Base-by-base conservation (phyloP, 2,113 vertebrate genomes). In the Percopsis transmontana region DNA sequence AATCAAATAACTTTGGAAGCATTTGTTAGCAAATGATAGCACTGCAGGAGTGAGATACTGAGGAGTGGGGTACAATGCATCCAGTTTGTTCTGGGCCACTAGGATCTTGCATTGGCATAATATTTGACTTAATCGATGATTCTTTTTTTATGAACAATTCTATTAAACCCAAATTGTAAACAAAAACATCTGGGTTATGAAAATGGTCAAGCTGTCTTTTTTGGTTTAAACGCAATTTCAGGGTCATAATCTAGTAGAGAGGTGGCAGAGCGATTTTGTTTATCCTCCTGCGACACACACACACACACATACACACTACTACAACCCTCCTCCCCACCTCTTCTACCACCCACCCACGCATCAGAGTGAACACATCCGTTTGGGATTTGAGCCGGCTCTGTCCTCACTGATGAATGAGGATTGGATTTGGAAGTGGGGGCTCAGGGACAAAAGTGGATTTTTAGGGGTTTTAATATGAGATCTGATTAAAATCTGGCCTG, bases 321-420 rank as follows among this genome's bases (percentile, higher is more conserved):
- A n/a, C n/a, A n/a, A n/a, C n/a, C n/a, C n/a, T n/a, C 14, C 3
- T 16, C 11, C 42, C 11, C 42, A 45, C 48, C 19, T n/a, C 48
- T 14, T 16, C 3, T 16, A 13, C 42, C 42, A 45, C 10, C 11
- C 42, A 45, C 42, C 11, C 42, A 45, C 53, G 14, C 53, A 27
- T 11, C 16, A 39, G 51, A 85, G 57, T 84, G 70, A 85, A 84
- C 45, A 81, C 77, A 85, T 87, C 75, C 62, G 77, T 65, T 83
- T 58, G 15, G 74, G 68, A 64, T 82, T 83, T 76, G 59, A 4
- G 4, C 57, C 15, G 12, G 44, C 47, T 40, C 51, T 45, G 38
- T 20, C 67, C 48, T 12, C 45, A 50, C 56, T 50, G 48, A 51
- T 11, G n/a, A 51, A 51, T 19, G n/a, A 51, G n/a, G 48, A 51